Evolutionary conservation across 2,888 invertebrate genomes (phyloP).

Genomic region (Spodoptera exigua): DNA sequence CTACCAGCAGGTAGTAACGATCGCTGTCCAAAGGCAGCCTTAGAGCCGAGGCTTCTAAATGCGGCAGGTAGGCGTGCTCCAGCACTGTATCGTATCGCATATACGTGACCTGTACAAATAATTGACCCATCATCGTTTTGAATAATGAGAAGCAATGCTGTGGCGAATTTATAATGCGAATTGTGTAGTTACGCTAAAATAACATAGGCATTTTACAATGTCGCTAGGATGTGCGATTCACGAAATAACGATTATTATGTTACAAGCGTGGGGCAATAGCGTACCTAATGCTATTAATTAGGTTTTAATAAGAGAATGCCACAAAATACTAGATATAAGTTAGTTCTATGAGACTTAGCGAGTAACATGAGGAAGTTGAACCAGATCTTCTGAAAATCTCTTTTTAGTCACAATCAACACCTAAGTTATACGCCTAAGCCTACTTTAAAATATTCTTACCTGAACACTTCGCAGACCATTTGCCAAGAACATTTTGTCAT

Average conservation of each 20-base stretch:
- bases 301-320: conserved; percentile 2
- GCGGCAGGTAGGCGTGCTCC: conserved; percentile 93
- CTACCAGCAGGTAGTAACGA: conserved; percentile 93
- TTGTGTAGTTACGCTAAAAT: conserved; percentile 50
- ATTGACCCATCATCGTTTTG: conserved; percentile 53
- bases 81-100: conserved; percentile 94
- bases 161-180: conserved; percentile 53
- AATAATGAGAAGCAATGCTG: conserved; percentile 47
- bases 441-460: conserved; percentile 62
- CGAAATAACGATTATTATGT: conserved; percentile 33
- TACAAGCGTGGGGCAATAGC: conserved; percentile 31
- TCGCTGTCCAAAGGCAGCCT: conserved; percentile 94
- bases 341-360: too few species aligned
- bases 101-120: conserved; percentile 88
- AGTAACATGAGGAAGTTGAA: conserved; percentile 1
- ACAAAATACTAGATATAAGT: conserved; percentile 12
- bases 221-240: conserved; percentile 38
- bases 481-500: conserved; percentile 78
- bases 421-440: too few species aligned
- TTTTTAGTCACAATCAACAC: too few species aligned
- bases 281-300: conserved; percentile 32
- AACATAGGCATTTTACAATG: conserved; percentile 51
- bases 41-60: conserved; percentile 92
- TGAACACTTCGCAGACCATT: conserved; percentile 83
- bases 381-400: too few species aligned